Evolutionary conservation across 2,113 vertebrate genomes (phyloP).

Genomic region (Aplodontia rufa): DNA sequence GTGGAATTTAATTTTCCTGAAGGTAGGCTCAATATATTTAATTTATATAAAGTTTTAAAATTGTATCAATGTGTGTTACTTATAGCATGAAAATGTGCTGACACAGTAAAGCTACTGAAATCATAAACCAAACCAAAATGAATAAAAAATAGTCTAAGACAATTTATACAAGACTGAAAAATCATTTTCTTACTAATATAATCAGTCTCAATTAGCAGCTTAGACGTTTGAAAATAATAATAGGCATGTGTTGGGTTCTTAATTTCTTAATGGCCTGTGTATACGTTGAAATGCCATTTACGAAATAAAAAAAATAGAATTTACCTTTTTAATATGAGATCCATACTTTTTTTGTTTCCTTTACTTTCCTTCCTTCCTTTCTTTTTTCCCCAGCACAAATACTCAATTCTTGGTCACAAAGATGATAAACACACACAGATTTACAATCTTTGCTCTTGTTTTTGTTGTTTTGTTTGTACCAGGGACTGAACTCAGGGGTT

Average conservation of each 20-base stretch:
- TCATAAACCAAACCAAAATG: not conserved
- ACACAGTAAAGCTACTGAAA: not conserved
- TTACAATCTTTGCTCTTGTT: not conserved
- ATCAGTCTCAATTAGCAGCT: not conserved
- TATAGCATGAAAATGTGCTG: not conserved
- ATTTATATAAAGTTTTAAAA: not conserved
- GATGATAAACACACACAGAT: not conserved
- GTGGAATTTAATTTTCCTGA: conserved; percentile 32
- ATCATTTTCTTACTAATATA: not conserved
- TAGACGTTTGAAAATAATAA: conserved; percentile 9
- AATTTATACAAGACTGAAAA: not conserved
- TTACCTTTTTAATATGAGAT: not conserved
- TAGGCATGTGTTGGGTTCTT: not conserved
- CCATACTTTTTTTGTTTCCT: not conserved
- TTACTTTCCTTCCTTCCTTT: not conserved
- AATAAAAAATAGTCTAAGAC: not conserved
- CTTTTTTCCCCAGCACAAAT: not conserved
- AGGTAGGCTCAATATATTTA: not conserved
- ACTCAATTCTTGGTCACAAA: not conserved
- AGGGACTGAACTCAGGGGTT: no score
- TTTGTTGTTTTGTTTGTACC: no score
- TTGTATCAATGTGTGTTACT: not conserved
- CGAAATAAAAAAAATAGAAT: conserved; percentile 43
- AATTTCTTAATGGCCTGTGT: not conserved
- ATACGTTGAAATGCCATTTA: not conserved